Evolutionary conservation across 2,113 vertebrate species (phyloP), one percentile per base, ranked within the genome.

Genomic region (Anarhynchus alexandrinus): DNA sequence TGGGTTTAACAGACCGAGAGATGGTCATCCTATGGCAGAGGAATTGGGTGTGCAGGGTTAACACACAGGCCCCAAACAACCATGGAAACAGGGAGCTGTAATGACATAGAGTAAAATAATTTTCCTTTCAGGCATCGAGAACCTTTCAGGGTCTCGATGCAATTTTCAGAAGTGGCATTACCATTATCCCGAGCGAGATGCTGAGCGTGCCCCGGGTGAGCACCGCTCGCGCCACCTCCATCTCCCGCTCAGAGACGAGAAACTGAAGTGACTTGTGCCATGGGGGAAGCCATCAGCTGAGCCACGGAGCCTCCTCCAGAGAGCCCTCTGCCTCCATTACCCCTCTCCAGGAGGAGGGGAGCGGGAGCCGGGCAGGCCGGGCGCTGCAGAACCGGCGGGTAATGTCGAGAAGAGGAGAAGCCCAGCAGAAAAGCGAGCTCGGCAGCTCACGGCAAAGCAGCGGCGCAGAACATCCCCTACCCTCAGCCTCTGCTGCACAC

Each of bases 21-120:
- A 51, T 4, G 2, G 14, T 11, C 47, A 5, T 12, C n/a, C 9
- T 17, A 3, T 0, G 1, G 11, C 34, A 34, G 38, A 10, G 51
- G 51, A 76, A 11, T 0, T 5, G 18, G 34, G 52, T 62, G 20
- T 15, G 25, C 8, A 3, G 8, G 5, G 5, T 21, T 32, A 15
- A 30, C 1, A 1, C 6, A 1, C 0, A 32, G 47, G 21, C 26
- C 21, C 7, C 2, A 7, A 82, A 36, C 40, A 15, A 9, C 51
- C 62, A 12, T 2, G 12, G 38, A 43, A 87, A 77, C 1, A 0
- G 23, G 30, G 52, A 89, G 51, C 45, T 86, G 45, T n/a, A 14
- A 21, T 61, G 40, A 8, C 30, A 14, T 11, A 5, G 6, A 25
- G 51, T 9, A 6, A 9, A 61, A 16, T 2, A 67, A 51, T 22